Evolutionary conservation across 2,888 invertebrate species (phyloP).

Genomic region (Patella caerulea): DNA sequence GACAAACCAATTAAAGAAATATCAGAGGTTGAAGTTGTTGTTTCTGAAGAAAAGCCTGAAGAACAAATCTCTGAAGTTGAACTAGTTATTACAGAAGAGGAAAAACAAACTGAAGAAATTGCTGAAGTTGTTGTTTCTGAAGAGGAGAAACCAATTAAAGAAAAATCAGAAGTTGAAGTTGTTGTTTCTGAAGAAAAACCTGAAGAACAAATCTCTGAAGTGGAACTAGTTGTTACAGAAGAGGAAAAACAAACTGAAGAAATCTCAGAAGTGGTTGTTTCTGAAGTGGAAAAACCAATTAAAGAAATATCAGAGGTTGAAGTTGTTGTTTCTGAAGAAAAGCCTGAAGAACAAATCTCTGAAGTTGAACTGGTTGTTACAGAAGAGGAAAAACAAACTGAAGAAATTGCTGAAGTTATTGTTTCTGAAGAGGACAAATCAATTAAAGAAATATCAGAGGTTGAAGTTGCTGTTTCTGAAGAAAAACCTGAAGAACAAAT

Average conservation of each 20-base stretch:
- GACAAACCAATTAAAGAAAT: not conserved
- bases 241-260: slow-evolving; percentile 8
- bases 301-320: slow-evolving; percentile 28
- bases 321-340: not conserved
- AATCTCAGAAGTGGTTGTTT: not conserved
- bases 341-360: not conserved
- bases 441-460: not conserved
- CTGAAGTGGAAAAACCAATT: not conserved
- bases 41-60: not conserved
- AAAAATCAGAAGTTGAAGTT: not conserved
- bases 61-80: not conserved
- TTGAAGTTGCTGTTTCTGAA: not conserved
- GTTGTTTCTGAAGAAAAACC: not conserved
- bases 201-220: slow-evolving; percentile 1
- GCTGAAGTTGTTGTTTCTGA: not conserved
- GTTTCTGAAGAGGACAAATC: not conserved
- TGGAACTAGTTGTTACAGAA: not conserved
- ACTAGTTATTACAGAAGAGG: not conserved
- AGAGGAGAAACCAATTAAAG: not conserved
- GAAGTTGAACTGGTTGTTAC: not conserved
- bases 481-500: not conserved
- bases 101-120: not conserved
- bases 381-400: not conserved
- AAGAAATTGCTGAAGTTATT: not conserved
- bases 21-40: not conserved